Evolutionary conservation across 2,113 vertebrate species (phyloP), one percentile per base, ranked within the genome.

Genomic region (Struthio camelus): DNA sequence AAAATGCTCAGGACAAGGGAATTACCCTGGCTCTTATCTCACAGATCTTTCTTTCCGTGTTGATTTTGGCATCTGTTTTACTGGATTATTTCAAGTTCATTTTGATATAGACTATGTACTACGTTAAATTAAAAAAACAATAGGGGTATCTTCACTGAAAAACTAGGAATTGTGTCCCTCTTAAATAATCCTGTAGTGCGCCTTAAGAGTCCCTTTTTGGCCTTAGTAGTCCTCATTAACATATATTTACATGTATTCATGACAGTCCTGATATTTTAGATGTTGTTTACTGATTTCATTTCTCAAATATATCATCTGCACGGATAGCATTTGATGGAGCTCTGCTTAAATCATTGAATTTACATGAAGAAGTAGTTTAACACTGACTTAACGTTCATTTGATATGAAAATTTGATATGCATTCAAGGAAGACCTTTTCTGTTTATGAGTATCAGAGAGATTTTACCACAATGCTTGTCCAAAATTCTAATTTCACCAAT

Each of bases 11-110:
- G 28, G 17, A 50, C 10, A 4, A 23, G 22, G 66, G 80, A 94
- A 82, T 87, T 70, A 94, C 53, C 18, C 86, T 87, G 62, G 75
- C 34, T 92, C 72, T 87, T 34, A 96, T 71, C 23, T 93, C 90
- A 77, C 0, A 91, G 24, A 91, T 89, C 36, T 87, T 62, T 83
- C 23, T 76, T 28, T 93, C 53, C 7, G 24, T 84, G 46, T 34
- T 87, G 28, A 73, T 90, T 62, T 32, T 85, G 58, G 14, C 56
- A 77, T 34, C 48, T 34, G 12, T 67, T 73, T 83, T 67, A 77
- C 94, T 36, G 65, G 30, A 67, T 66, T 65, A 25, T 64, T 82
- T 51, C 77, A 38, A 90, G 38, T 79, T 94, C 56, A 89, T 46
- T 85, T 82, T 93, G n/a, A 53, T 70, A 59, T 10, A n/a, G 50